phyloP scores from a whole-genome alignment of 2,888 invertebrate genomes.

The Pheosia gnoma region DNA sequence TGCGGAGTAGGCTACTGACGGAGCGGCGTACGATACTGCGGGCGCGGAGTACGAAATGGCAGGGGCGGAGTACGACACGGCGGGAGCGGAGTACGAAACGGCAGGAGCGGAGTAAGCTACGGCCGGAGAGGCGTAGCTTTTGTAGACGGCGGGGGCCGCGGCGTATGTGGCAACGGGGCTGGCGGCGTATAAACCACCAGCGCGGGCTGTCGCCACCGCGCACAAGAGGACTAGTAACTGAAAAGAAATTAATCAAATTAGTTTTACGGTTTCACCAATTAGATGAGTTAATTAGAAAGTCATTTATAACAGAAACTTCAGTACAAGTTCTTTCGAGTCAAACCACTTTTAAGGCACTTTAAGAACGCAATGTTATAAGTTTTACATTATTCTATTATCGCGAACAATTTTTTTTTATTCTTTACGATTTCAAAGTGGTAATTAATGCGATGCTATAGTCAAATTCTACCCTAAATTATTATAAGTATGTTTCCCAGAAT shows the following conservation, averaged over 20 bases:
- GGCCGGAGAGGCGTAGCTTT: conserved; percentile 33
- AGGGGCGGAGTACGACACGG: conserved; percentile 32
- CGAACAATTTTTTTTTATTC: background rate
- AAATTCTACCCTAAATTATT: too few relatives aligned
- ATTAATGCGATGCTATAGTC: background rate
- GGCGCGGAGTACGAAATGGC: conserved; percentile 45
- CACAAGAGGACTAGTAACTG: conserved; percentile 83
- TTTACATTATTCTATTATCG: background rate
- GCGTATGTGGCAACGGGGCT: conserved; percentile 60
- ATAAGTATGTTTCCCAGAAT: too few relatives aligned
- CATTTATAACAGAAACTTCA: background rate
- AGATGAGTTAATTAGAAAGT: background rate
- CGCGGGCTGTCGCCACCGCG: conserved; percentile 82
- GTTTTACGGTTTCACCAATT: conserved; percentile 1
- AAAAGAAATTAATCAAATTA: conserved; percentile 35
- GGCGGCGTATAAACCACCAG: conserved; percentile 73
- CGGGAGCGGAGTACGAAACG: conserved; percentile 31
- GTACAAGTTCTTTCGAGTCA: background rate
- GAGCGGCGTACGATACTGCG: conserved; percentile 35
- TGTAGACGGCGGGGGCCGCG: conserved; percentile 25
- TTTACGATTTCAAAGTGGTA: background rate
- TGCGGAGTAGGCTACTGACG: conserved; percentile 38
- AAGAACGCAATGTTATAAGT: conserved; percentile 1
- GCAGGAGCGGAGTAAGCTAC: conserved; percentile 44
- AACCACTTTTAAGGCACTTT: conserved; percentile 4